phyloP scores from a whole-genome alignment of 2,113 vertebrate genomes.

The Noctilio leporinus region DNA sequence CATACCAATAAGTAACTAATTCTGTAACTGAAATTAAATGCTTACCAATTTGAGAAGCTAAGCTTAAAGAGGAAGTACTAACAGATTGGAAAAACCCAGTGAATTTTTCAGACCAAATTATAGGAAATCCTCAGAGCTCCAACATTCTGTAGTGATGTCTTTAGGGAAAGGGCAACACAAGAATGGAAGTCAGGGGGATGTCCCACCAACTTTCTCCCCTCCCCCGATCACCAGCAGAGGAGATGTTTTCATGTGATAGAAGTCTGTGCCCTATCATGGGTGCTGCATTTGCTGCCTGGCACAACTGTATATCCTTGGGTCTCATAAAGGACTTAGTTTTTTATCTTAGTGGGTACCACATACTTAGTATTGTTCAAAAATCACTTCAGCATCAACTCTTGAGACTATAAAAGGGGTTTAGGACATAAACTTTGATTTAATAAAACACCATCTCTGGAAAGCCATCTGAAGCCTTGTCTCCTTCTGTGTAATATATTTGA shows the following conservation, averaged over 20 bases:
- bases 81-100: constrained; percentile 51
- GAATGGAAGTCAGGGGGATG: not conserved
- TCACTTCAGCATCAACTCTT: not conserved
- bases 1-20: constrained; percentile 36
- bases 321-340: not conserved
- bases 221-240: not conserved
- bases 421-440: not conserved
- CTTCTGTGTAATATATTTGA: not conserved
- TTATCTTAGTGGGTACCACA: not conserved
- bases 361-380: not conserved
- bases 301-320: not conserved
- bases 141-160: constrained; percentile 24
- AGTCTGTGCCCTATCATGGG: not conserved
- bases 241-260: not conserved
- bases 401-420: not conserved
- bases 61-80: constrained; percentile 57
- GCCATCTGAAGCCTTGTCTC: not conserved
- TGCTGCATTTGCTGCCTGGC: not conserved
- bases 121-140: constrained; percentile 45
- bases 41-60: constrained; percentile 57
- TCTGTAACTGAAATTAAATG: constrained; percentile 62
- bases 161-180: constrained; percentile 10
- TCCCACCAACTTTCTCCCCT: not conserved
- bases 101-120: constrained; percentile 53
- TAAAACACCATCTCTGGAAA: not conserved